phyloP scores from a whole-genome alignment of 2,113 vertebrate genomes.

The Sinocyclocheilus maitianheensis region DNA sequence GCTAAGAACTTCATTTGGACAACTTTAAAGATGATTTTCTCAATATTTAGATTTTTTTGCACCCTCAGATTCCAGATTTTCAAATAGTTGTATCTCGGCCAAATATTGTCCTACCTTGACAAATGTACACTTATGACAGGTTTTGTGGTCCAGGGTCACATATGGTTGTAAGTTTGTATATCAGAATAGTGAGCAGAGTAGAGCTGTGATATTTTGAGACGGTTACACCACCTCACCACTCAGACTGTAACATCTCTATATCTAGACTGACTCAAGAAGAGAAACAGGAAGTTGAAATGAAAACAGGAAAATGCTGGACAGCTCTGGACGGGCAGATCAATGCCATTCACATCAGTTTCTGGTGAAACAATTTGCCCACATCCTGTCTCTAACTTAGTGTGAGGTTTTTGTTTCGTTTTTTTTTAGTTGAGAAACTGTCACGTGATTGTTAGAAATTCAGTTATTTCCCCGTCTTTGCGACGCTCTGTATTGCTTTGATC shows the following conservation, averaged over 20 bases:
- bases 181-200: not conserved
- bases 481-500: conserved; percentile 90
- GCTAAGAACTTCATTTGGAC: too few species aligned
- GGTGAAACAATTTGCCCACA: conserved; percentile 12
- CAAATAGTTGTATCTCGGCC: too few species aligned
- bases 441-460: not conserved
- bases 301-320: conserved; percentile 21
- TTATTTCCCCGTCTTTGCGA: conserved; percentile 88
- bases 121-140: too few species aligned
- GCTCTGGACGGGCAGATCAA: not conserved
- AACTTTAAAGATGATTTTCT: too few species aligned
- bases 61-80: too few species aligned
- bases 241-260: not conserved
- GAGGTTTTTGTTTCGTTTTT: too few species aligned
- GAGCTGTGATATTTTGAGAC: not conserved
- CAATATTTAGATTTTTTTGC: too few species aligned
- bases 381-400: not conserved
- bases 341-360: not conserved
- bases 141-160: too few species aligned
- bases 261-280: too few species aligned
- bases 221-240: too few species aligned
- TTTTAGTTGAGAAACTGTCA: not conserved
- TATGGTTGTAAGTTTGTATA: not conserved
- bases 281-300: conserved; percentile 13
- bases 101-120: too few species aligned